Conservation (phyloP, 2,113 vertebrate genomes). For the Callipepla californica region DNA sequence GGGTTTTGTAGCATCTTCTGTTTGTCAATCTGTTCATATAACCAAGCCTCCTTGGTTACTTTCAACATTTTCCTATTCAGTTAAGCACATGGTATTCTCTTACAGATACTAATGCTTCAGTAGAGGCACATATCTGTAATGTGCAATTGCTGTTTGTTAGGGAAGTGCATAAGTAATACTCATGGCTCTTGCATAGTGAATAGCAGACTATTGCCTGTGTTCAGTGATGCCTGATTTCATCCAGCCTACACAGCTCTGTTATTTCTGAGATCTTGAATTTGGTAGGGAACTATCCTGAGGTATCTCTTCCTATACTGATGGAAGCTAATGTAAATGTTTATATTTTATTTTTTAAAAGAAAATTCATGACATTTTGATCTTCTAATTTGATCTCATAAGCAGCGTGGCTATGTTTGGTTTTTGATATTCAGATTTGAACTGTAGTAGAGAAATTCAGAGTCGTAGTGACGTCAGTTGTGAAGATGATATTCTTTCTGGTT, state of each 20-base stretch:
- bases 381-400: background rate
- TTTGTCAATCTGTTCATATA: background rate
- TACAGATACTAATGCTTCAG: background rate
- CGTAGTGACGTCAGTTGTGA: background rate
- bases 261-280: accelerated
- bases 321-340: background rate
- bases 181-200: background rate
- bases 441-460: background rate
- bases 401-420: background rate
- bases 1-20: background rate
- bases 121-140: background rate
- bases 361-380: background rate
- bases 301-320: background rate
- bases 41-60: background rate
- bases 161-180: background rate
- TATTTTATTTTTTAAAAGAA: background rate
- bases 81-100: background rate
- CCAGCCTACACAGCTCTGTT: background rate
- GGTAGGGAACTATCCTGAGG: background rate
- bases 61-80: background rate
- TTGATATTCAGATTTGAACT: background rate
- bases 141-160: background rate
- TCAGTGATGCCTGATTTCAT: background rate
- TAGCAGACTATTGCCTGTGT: background rate
- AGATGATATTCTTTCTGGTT: background rate